Conservation (phyloP, 2,797 vertebrate species). For the Neomorphus geoffroyi region DNA sequence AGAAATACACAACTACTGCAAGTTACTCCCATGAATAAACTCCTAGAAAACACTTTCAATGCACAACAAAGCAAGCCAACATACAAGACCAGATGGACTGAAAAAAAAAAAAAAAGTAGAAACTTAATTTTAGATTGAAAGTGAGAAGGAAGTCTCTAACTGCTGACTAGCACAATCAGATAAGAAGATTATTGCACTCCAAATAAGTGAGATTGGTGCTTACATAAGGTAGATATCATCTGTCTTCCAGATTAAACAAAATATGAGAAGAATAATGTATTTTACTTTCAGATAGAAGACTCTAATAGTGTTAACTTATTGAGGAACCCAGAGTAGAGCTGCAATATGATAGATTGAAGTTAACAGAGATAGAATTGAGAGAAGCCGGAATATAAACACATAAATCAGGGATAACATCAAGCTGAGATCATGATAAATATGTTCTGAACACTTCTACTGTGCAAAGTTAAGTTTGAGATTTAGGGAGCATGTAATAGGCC, state of each 20-base stretch:
- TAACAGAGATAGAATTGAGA: slow-evolving; percentile 59
- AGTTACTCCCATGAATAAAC: neutral
- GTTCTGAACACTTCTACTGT: slow-evolving; percentile 50
- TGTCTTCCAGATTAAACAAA: neutral
- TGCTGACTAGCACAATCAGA: neutral
- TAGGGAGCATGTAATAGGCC: neutral
- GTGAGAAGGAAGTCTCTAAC: neutral
- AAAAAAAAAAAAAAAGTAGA: neutral
- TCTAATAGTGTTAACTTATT: neutral
- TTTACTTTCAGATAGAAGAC: slow-evolving; percentile 11
- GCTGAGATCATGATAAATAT: slow-evolving; percentile 68
- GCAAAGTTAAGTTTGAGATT: slow-evolving; percentile 53
- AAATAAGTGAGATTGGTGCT: neutral
- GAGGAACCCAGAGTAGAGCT: slow-evolving; percentile 15
- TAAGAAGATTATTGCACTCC: neutral
- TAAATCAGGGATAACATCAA: slow-evolving; percentile 70
- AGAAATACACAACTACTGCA: neutral
- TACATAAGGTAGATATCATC: neutral
- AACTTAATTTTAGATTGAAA: neutral
- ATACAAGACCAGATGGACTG: neutral
- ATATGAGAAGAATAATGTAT: neutral
- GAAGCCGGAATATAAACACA: slow-evolving; percentile 55
- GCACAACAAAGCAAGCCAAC: neutral
- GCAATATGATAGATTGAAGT: slow-evolving; percentile 55
- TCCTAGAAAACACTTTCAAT: neutral